A percentile compares a stretch with the other conserved stretches of the same genome.
phyloP scores from a whole-genome alignment of 2,113 vertebrate species.

The Ramphastos sulfuratus region DNA sequence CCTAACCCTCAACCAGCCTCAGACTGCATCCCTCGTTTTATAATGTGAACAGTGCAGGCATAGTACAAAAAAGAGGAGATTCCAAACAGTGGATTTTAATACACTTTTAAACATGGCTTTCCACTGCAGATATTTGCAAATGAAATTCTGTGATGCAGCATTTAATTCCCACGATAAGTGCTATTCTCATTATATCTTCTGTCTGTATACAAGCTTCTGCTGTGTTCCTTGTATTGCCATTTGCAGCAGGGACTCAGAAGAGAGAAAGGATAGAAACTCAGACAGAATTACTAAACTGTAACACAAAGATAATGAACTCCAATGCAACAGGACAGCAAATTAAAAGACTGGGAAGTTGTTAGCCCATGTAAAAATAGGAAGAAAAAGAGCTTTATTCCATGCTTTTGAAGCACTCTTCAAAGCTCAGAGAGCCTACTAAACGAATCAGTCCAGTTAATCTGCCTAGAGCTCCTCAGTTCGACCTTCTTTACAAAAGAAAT shows the following conservation, averaged over 20 bases:
- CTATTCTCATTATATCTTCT: constrained; percentile 65
- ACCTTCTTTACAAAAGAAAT: constrained; percentile 68
- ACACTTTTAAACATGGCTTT: constrained; percentile 49
- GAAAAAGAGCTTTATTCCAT: constrained; percentile 70
- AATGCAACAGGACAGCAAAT: constrained; percentile 71
- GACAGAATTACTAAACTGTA: constrained; percentile 70
- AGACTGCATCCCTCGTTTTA: background rate
- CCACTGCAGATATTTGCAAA: constrained; percentile 67
- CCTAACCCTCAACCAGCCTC: background rate
- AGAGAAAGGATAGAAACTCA: constrained; percentile 69
- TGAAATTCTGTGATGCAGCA: constrained; percentile 54
- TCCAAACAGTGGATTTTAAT: constrained; percentile 51
- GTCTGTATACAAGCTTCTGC: constrained; percentile 64
- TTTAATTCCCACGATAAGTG: constrained; percentile 65
- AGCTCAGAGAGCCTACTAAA: constrained; percentile 63
- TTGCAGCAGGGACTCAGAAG: constrained; percentile 62
- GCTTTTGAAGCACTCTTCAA: constrained; percentile 68
- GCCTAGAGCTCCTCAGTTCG: constrained; percentile 44
- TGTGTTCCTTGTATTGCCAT: constrained; percentile 68
- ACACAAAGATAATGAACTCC: constrained; percentile 74
- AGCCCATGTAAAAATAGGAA: constrained; percentile 53
- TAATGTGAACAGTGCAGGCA: background rate
- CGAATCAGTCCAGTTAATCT: constrained; percentile 66
- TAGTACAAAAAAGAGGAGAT: background rate
- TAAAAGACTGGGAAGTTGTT: constrained; percentile 68